phyloP scores from a whole-genome alignment of 2,797 vertebrate genomes.

The Urosaurus nigricauda region DNA sequence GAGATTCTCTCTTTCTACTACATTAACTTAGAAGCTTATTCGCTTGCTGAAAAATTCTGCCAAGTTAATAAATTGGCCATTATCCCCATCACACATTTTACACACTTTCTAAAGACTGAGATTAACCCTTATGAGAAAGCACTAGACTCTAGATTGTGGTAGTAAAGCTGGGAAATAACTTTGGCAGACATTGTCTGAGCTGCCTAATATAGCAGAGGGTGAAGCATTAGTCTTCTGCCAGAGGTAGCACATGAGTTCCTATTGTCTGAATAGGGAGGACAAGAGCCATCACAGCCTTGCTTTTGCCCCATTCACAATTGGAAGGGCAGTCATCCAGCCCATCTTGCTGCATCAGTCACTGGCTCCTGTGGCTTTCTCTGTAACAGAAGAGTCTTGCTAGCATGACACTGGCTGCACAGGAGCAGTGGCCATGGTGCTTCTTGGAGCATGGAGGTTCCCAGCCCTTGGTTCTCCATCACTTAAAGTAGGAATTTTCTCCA shows the following conservation, averaged over 20 bases:
- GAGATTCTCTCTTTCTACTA: not conserved
- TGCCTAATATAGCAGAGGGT: not conserved
- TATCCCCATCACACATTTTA: not conserved
- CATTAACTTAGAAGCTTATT: not conserved
- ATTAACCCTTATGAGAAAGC: slow-evolving; percentile 36
- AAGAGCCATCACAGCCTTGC: no score
- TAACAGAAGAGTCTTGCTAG: no score
- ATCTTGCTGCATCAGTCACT: no score
- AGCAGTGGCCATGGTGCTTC: no score
- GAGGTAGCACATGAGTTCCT: no score
- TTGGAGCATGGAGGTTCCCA: no score
- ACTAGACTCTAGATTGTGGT: not conserved
- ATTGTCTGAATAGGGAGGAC: no score
- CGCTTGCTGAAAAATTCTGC: not conserved
- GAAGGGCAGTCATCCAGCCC: no score
- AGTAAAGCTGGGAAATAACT: not conserved
- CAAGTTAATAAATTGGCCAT: not conserved
- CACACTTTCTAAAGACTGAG: not conserved
- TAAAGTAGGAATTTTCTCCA: not conserved
- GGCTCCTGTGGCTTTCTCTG: no score
- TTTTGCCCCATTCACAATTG: no score
- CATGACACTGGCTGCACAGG: no score
- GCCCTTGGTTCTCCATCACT: no score
- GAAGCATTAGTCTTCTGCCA: not conserved
- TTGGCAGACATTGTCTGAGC: not conserved